phyloP scores from a whole-genome alignment of 2,113 vertebrate genomes.

The Trachemys scripta region DNA sequence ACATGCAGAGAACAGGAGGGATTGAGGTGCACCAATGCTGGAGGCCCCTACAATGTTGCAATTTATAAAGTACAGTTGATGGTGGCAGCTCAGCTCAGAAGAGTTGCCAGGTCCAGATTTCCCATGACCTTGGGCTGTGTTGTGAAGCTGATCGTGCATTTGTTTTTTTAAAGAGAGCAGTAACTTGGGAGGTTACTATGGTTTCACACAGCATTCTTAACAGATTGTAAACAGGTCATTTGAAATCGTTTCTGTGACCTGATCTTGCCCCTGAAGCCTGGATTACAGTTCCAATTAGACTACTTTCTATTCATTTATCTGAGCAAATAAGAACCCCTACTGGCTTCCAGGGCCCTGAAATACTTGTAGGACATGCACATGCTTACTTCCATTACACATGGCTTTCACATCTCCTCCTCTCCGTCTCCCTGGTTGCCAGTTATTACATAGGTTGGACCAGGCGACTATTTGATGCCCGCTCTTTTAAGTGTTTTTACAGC shows the following conservation, averaged over 20 bases:
- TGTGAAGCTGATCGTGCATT: slow-evolving; percentile 38
- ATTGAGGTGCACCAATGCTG: background rate
- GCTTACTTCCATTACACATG: background rate
- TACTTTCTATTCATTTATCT: background rate
- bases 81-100: background rate
- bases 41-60: background rate
- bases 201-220: background rate
- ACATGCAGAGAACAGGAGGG: background rate
- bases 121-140: background rate
- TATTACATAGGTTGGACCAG: slow-evolving; percentile 22
- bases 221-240: background rate
- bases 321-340: background rate
- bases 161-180: slow-evolving; percentile 12
- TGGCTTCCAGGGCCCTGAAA: background rate
- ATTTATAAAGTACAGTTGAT: background rate
- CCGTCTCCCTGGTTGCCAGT: background rate
- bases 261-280: background rate
- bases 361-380: background rate
- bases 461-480: background rate
- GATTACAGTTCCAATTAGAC: background rate
- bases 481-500: slow-evolving; percentile 44
- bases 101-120: slow-evolving; percentile 22
- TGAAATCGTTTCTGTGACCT: background rate
- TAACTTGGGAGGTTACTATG: background rate
- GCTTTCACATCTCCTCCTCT: background rate